Percentiles rank a stretch among this genome's conserved stretches.
Evolutionary conservation across 2,797 vertebrate species (phyloP).

Genomic region (Spheniscus humboldti): DNA sequence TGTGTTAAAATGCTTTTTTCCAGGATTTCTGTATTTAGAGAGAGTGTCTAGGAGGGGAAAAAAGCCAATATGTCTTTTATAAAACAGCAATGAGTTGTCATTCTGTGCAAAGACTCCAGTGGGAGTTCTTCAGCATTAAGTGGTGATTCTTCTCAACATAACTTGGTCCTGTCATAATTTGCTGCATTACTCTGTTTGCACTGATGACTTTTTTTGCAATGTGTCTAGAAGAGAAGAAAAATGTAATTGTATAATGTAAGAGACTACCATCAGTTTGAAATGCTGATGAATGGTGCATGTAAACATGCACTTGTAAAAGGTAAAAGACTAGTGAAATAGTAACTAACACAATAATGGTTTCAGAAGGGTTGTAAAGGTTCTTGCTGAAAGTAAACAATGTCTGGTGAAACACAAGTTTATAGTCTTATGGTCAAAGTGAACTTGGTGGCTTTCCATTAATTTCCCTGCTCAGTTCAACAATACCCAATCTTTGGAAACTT

Average conservation of each 20-base stretch:
- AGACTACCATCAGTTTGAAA: neutral
- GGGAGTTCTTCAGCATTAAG: neutral
- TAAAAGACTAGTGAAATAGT: neutral
- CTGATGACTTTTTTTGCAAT: neutral
- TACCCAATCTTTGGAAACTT: neutral
- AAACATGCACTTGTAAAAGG: neutral
- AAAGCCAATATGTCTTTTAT: neutral
- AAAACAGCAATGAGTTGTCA: neutral
- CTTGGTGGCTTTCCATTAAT: neutral
- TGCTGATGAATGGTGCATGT: neutral
- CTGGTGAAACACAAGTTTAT: neutral
- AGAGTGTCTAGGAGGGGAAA: neutral
- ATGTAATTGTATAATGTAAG: neutral
- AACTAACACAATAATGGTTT: neutral
- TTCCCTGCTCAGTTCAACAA: neutral
- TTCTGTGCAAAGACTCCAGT: neutral
- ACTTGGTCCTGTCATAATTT: neutral
- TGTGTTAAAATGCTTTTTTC: neutral
- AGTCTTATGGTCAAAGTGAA: neutral
- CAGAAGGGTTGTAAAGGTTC: neutral
- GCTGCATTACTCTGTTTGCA: neutral
- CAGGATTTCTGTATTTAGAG: neutral
- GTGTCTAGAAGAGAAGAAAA: neutral
- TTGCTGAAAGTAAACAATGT: neutral
- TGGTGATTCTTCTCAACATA: neutral